These are phyloP conservation scores for Calameuta filiformis DNA, from an alignment of 2,888 invertebrate species.

Conservation along the genomic window DNA sequence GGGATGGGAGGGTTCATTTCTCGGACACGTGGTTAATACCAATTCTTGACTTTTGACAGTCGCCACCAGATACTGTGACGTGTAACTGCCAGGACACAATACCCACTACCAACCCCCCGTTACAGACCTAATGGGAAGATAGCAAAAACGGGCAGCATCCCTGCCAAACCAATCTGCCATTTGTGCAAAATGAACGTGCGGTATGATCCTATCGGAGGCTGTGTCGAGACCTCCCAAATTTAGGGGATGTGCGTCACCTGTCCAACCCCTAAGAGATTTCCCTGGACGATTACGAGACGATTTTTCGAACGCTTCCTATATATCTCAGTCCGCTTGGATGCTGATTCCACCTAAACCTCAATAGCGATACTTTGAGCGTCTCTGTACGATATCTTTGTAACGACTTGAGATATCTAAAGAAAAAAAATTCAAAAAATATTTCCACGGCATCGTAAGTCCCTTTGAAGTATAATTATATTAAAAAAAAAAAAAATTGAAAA, in stretches of 20 bases:
- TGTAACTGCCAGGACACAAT: background rate
- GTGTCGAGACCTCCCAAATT: background rate
- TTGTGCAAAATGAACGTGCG: background rate
- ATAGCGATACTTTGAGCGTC: background rate
- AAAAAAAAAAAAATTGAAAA: too few relatives aligned
- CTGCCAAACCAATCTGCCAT: background rate
- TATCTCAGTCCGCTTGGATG: background rate
- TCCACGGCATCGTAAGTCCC: too few relatives aligned
- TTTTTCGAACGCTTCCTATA: background rate
- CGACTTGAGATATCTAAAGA: background rate
- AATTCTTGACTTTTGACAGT: constrained; percentile 32
- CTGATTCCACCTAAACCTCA: background rate
- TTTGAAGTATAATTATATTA: too few relatives aligned
- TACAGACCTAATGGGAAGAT: background rate
- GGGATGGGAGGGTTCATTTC: constrained; percentile 6
- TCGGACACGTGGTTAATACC: constrained; percentile 18
- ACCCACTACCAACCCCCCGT: background rate
- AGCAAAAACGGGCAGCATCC: background rate
- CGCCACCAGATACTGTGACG: constrained; percentile 6
- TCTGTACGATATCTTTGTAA: background rate
- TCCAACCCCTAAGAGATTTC: background rate
- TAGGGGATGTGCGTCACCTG: background rate
- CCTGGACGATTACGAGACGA: background rate
- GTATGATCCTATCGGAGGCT: background rate
- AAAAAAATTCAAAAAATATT: too few relatives aligned